These are phyloP conservation scores for Paguma larvata DNA, from an alignment of 2,797 vertebrate genomes.

Conservation along the genomic window DNA sequence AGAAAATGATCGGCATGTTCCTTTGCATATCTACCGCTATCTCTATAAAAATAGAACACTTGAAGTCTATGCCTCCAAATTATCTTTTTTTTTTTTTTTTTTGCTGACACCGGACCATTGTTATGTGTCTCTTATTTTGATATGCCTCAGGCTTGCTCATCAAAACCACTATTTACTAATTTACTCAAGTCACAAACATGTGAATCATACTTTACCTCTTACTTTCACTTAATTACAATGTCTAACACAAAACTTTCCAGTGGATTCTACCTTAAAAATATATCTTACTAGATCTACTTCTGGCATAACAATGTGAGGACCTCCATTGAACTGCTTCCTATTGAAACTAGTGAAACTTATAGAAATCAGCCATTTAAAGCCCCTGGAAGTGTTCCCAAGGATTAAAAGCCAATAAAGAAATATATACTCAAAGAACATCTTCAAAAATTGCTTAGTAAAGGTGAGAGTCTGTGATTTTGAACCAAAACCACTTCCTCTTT, in stretches of 20 bases:
- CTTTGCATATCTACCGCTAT: neutral
- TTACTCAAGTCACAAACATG: neutral
- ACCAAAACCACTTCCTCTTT: neutral
- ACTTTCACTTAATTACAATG: neutral
- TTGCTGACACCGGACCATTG: neutral
- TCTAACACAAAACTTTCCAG: neutral
- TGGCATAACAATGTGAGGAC: neutral
- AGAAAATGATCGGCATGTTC: neutral
- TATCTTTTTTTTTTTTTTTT: neutral
- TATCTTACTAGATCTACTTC: neutral
- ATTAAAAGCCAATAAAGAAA: neutral
- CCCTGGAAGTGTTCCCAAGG: neutral
- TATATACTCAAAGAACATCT: neutral
- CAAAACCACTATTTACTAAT: neutral
- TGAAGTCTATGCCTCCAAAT: neutral
- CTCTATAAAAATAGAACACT: neutral
- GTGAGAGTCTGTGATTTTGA: neutral
- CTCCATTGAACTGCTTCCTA: neutral
- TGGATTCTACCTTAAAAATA: neutral
- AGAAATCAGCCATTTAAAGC: neutral
- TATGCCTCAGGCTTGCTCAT: neutral
- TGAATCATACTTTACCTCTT: neutral
- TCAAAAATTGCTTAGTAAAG: neutral
- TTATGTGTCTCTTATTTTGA: neutral
- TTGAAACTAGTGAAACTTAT: neutral